Conservation (phyloP, 2,888 invertebrate species). For the Dicyrtomina minuta region DNA sequence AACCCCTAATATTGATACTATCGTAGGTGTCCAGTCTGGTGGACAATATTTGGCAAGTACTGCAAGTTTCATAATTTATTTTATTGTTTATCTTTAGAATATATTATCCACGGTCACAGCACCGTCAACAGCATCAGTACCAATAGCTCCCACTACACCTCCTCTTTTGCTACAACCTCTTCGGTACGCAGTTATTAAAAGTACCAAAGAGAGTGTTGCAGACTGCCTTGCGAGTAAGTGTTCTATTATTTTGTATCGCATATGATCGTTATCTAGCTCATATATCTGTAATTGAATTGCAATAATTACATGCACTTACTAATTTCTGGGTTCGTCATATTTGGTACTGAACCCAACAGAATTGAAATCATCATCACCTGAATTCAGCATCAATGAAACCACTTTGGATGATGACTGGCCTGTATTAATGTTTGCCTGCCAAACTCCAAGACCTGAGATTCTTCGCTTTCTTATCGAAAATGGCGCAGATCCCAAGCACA, state of each 20-base stretch:
- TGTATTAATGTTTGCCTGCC: constrained; percentile 24
- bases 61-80: no score
- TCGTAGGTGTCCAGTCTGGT: no score
- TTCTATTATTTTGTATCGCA: no score
- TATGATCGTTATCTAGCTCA: no score
- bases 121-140: not conserved
- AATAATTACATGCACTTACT: no score
- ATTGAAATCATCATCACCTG: not conserved
- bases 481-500: constrained; percentile 15
- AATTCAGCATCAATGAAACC: constrained; percentile 13
- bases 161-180: constrained; percentile 14
- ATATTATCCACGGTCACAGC: no score
- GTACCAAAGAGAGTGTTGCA: not conserved
- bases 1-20: no score
- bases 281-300: no score
- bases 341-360: no score
- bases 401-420: constrained; percentile 19
- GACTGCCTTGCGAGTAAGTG: not conserved
- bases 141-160: not conserved
- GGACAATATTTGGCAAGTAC: no score
- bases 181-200: not conserved
- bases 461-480: constrained; percentile 12
- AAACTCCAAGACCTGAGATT: constrained; percentile 15
- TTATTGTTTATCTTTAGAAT: no score
- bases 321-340: no score